phyloP scores from a whole-genome alignment of 2,888 invertebrate genomes.

The Melipona beecheii region DNA sequence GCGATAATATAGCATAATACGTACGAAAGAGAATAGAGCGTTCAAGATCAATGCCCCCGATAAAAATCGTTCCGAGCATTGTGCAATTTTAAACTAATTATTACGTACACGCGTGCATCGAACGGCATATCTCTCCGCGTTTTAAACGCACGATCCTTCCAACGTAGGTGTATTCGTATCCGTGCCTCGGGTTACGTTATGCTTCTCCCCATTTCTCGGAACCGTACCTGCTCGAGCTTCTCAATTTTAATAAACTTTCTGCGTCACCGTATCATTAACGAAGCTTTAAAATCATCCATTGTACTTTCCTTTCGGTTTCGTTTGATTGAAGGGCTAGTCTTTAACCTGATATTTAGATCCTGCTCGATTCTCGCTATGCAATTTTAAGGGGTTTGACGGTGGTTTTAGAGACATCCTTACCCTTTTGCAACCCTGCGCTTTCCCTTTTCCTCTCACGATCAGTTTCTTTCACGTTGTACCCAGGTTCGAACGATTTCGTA shows the following conservation, averaged over 20 bases:
- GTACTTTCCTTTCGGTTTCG: neutral
- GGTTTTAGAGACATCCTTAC: neutral
- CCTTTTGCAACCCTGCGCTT: no score
- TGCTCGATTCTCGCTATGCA: neutral
- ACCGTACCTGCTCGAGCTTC: conserved; percentile 21
- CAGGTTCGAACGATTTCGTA: no score
- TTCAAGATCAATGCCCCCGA: conserved; percentile 45
- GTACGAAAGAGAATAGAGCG: conserved; percentile 35
- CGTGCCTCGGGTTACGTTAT: conserved; percentile 16
- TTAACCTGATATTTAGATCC: neutral
- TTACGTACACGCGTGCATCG: conserved; percentile 50
- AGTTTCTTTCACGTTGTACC: no score
- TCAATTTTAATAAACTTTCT: conserved; percentile 3
- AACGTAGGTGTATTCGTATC: conserved; percentile 36
- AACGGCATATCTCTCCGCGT: conserved; percentile 45
- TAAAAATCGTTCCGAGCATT: conserved; percentile 27
- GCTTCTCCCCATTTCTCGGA: conserved; percentile 22
- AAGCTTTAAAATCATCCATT: neutral
- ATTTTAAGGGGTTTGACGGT: neutral
- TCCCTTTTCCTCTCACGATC: no score
- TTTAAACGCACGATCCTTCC: conserved; percentile 51
- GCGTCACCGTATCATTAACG: neutral
- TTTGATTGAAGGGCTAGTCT: neutral
- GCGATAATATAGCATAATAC: conserved; percentile 20
- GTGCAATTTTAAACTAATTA: conserved; percentile 52